Evolutionary conservation across 2,113 vertebrate genomes (phyloP).

Genomic region (Chaetura pelagica): DNA sequence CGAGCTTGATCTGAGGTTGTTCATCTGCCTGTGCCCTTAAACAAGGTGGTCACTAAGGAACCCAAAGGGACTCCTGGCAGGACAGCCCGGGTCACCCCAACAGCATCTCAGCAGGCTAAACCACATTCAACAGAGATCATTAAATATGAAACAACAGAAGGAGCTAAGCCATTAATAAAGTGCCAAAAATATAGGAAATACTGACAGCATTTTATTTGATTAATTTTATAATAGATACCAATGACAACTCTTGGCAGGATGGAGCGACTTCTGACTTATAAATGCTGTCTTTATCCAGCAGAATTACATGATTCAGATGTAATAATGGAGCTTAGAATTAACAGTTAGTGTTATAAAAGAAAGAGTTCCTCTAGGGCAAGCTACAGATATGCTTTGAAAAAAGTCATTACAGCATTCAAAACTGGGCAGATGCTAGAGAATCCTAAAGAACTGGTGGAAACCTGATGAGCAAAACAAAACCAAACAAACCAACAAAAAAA

Average conservation of each 20-base stretch:
- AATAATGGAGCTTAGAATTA: slow-evolving; percentile 76
- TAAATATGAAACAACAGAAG: slow-evolving; percentile 47
- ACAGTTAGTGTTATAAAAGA: slow-evolving; percentile 75
- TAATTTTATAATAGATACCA: slow-evolving; percentile 42
- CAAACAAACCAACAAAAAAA: neutral
- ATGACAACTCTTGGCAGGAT: slow-evolving; percentile 59
- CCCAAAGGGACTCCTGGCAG: neutral
- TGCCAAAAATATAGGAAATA: slow-evolving; percentile 69
- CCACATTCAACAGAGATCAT: slow-evolving; percentile 51
- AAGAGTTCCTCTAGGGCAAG: slow-evolving; percentile 65
- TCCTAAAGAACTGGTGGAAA: slow-evolving; percentile 42
- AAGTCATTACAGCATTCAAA: slow-evolving; percentile 62
- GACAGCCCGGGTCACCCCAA: neutral
- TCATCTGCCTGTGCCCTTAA: neutral
- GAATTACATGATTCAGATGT: slow-evolving; percentile 71
- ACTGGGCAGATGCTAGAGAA: neutral
- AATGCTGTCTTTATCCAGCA: slow-evolving; percentile 71
- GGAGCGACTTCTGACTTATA: slow-evolving; percentile 59
- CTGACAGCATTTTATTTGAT: slow-evolving; percentile 70
- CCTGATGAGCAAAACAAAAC: slow-evolving; percentile 15
- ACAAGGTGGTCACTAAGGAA: neutral
- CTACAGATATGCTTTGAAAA: slow-evolving; percentile 72
- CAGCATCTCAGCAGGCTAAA: slow-evolving; percentile 61
- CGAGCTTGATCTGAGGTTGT: neutral
- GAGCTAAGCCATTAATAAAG: slow-evolving; percentile 64